These are phyloP conservation scores for Drosophila rhopaloa DNA, from an alignment of 1,140 invertebrate species.

Conservation along the genomic window DNA sequence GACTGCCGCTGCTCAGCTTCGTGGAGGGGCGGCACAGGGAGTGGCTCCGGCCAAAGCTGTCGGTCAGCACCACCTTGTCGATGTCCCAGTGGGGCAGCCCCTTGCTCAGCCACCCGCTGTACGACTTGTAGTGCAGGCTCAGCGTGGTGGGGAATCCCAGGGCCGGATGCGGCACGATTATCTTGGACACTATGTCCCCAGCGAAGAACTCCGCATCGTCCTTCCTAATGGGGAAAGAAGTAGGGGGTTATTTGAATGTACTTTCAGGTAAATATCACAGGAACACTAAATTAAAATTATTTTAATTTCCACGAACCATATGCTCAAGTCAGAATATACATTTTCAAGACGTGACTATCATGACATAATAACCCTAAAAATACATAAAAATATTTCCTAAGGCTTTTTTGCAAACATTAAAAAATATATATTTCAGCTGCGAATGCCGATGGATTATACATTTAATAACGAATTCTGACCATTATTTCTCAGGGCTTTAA, in stretches of 20 bases:
- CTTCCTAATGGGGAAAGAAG: constrained; percentile 86
- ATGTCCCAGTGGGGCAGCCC: constrained; percentile 91
- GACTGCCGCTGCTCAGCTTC: constrained; percentile 89
- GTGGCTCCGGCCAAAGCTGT: constrained; percentile 92
- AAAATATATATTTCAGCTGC: no score
- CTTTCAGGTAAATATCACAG: no score
- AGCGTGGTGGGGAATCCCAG: constrained; percentile 89
- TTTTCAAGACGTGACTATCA: no score
- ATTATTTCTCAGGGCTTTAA: no score
- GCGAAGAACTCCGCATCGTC: constrained; percentile 91
- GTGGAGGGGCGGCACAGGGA: constrained; percentile 92
- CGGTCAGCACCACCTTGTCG: constrained; percentile 92
- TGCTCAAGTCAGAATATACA: no score
- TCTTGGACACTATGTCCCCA: constrained; percentile 90
- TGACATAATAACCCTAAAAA: no score
- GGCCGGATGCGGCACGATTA: constrained; percentile 94
- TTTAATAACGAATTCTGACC: no score
- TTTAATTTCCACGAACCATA: background rate
- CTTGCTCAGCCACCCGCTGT: constrained; percentile 96
- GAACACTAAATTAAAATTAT: no score
- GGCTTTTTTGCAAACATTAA: no score
- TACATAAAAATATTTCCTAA: no score
- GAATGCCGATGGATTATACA: no score
- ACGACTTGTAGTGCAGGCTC: constrained; percentile 93
- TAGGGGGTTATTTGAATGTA: background rate